Percentiles rank a stretch among this genome's conserved stretches.
Conservation (phyloP, 2,113 vertebrate genomes). For the Mystacornis crossleyi region DNA sequence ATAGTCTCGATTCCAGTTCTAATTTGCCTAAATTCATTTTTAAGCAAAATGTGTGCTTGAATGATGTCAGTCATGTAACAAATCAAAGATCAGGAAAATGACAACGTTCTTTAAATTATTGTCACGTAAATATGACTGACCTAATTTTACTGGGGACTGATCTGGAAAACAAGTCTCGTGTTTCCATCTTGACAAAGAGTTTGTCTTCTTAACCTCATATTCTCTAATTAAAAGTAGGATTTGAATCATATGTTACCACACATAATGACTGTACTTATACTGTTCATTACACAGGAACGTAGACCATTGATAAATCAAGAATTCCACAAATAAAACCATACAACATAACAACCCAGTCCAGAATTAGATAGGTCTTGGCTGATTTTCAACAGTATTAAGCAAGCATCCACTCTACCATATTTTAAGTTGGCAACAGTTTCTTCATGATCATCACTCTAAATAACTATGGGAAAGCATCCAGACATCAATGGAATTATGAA, state of each 20-base stretch:
- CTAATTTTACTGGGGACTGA: neutral
- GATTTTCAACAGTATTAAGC: conserved; percentile 17
- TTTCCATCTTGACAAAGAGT: neutral
- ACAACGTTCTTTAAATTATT: neutral
- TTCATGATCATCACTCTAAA: neutral
- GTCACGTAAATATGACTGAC: neutral
- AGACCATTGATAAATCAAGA: neutral
- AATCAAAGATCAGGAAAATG: neutral
- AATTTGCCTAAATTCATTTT: neutral
- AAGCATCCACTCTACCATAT: neutral
- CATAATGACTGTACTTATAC: neutral
- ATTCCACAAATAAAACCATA: neutral
- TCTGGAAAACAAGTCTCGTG: neutral
- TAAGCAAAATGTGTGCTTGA: neutral
- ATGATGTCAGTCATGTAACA: neutral
- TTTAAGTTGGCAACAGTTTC: conserved; percentile 26
- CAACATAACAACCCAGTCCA: neutral
- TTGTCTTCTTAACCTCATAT: neutral
- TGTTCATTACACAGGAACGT: neutral
- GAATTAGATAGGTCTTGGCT: neutral
- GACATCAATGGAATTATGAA: neutral
- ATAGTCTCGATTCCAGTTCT: neutral
- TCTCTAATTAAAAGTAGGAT: neutral
- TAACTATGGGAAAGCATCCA: conserved; percentile 11
- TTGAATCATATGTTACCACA: neutral